phyloP scores from a whole-genome alignment of 2,113 vertebrate species.

The Alectura lathami region DNA sequence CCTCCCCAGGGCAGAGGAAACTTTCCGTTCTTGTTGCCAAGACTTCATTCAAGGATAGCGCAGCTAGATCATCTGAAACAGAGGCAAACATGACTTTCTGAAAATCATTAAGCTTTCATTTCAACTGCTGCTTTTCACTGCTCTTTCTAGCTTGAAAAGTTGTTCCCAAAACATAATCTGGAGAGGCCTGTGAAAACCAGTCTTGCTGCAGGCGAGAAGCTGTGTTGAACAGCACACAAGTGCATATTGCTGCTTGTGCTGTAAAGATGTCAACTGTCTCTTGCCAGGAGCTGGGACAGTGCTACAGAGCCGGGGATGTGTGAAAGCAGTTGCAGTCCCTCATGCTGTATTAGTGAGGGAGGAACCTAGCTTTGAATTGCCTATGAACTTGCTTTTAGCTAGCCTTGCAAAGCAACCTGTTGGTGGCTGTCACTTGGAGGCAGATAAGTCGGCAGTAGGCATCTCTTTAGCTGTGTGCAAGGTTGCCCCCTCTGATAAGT shows the following conservation, averaged over 20 bases:
- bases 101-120: conserved; percentile 46
- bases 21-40: conserved; percentile 76
- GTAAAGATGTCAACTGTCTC: neutral
- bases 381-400: neutral
- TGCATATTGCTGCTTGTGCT: neutral
- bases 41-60: conserved; percentile 35
- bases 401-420: neutral
- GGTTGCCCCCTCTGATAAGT: neutral
- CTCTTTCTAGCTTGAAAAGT: neutral
- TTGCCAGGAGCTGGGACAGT: neutral
- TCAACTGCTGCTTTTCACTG: conserved; percentile 46
- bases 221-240: neutral
- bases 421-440: neutral
- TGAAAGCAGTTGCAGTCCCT: neutral
- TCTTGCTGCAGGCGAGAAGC: neutral
- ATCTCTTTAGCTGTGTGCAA: neutral
- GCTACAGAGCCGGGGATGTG: neutral
- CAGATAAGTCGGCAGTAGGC: neutral
- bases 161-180: neutral
- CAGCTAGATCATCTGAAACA: conserved; percentile 62
- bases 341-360: fast-evolving
- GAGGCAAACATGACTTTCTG: conserved; percentile 53
- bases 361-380: neutral
- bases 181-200: neutral
- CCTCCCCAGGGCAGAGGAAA: conserved; percentile 49